Evolutionary conservation across 1,140 invertebrate genomes (phyloP), one percentile per base, ranked within the genome.

Genomic region (Lamellibrachia luymesi): DNA sequence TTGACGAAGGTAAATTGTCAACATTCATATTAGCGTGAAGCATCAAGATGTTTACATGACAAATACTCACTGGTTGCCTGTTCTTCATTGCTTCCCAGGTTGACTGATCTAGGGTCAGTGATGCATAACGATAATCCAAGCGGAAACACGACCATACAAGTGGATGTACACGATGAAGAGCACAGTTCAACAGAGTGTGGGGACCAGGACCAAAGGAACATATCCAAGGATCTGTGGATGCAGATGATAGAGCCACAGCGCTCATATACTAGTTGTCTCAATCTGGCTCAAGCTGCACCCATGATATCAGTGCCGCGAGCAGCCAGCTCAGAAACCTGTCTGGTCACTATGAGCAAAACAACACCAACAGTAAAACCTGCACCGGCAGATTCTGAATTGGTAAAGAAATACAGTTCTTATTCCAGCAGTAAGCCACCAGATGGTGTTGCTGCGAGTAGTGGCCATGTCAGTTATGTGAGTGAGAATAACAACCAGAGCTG

Each of bases 81-180:
- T 90, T 90, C 50, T 51, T 52, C 56, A 25, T 94, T 89, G 94
- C 91, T 56, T 89, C 94, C 27, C 94, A 95, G 95, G 92, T 93
- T 96, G 93, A 95, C 96, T 90, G 97, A 97, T 95, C 94, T 97
- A 51, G 96, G 96, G 17, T 96, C 96, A 64, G 95, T 96, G 49
- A 80, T 22, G 25, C 64, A 80, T 22, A 17, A 80, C 17, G 2
- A 17, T 2, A 10, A 8, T 8, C 2, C 64, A 80, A 80, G 17
- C 64, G 4, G 17, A 22, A 22, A 80, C 64, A 17, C 6, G 25
- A 80, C 64, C 13, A 80, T 80, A 8, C 64, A 80, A 10, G 64
- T 80, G 64, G 64, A 17, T 22, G 13, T 80, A 80, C 64, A 80
- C 13, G 17, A 80, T 22, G 13, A 2, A 0, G 17, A 22, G 2